Conservation (phyloP, 1,140 invertebrate species). For the Aphelinus atriplicis region DNA sequence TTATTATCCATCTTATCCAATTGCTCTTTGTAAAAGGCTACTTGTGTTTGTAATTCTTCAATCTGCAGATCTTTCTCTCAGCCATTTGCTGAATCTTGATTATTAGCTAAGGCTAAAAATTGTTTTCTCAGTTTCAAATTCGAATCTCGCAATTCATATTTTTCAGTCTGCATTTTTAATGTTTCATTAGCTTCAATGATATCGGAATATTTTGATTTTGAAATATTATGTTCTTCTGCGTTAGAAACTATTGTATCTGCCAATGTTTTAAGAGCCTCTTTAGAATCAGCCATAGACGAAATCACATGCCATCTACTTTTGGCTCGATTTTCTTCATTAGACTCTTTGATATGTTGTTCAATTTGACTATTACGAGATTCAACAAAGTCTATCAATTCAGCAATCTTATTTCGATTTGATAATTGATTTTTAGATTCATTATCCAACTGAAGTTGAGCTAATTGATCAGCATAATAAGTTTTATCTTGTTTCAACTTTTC, state of each 20-base stretch:
- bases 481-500: conserved; percentile 80
- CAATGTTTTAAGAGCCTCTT: conserved; percentile 69
- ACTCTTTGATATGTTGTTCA: conserved; percentile 84
- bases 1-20: conserved; percentile 32
- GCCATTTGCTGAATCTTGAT: conserved; percentile 27
- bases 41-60: conserved; percentile 17
- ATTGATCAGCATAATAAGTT: conserved; percentile 65
- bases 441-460: conserved; percentile 63
- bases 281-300: conserved; percentile 75
- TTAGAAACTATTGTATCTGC: conserved; percentile 69
- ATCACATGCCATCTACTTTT: conserved; percentile 72
- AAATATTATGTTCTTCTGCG: conserved; percentile 59
- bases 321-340: conserved; percentile 74
- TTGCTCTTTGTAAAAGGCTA: conserved; percentile 36
- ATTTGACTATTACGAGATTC: conserved; percentile 82
- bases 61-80: conserved; percentile 27
- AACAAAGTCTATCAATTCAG: conserved; percentile 73
- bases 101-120: background rate
- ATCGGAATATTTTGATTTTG: conserved; percentile 46
- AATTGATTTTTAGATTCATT: conserved; percentile 47
- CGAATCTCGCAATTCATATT: conserved; percentile 60
- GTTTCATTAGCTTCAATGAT: conserved; percentile 39
- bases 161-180: conserved; percentile 55
- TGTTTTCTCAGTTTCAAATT: conserved; percentile 41
- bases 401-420: conserved; percentile 63